Conservation (phyloP, 2,888 invertebrate genomes). For the Dolichomitus sp. region DNA sequence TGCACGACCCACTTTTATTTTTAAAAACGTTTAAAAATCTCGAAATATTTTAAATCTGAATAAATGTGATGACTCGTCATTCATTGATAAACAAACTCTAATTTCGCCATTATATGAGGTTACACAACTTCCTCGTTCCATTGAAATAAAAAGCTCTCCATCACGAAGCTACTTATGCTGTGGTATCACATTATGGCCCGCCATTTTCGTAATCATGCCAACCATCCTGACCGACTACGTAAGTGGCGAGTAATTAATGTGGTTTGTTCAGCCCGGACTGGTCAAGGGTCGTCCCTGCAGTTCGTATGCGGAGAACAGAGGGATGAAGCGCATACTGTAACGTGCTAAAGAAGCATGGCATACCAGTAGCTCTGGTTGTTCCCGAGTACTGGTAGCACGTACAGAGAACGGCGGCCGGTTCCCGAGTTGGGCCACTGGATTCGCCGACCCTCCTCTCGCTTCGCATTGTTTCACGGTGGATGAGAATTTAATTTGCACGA, state of each 20-base stretch:
- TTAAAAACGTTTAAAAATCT: neutral
- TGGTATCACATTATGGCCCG: conserved; percentile 1
- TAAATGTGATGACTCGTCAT: too few species aligned
- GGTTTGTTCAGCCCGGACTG: conserved; percentile 78
- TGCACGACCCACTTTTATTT: neutral
- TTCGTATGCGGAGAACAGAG: neutral
- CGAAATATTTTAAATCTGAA: neutral
- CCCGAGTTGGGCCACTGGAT: conserved; percentile 24
- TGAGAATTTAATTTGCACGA: conserved; percentile 85
- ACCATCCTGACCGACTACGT: conserved; percentile 57
- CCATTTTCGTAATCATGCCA: conserved; percentile 37
- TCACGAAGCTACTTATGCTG: neutral
- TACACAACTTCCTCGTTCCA: neutral
- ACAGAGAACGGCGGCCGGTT: conserved; percentile 1
- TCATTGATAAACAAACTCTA: too few species aligned
- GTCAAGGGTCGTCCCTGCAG: conserved; percentile 57
- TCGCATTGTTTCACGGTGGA: conserved; percentile 85
- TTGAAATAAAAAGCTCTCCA: neutral
- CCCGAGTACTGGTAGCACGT: conserved; percentile 12
- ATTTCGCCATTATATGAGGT: neutral
- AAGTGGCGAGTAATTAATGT: conserved; percentile 83
- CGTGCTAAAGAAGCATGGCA: conserved; percentile 16
- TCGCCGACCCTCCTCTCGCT: conserved; percentile 65
- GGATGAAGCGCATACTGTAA: conserved; percentile 22
- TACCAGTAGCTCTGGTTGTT: conserved; percentile 9